Base-by-base conservation (phyloP, 2,797 vertebrate genomes). In the Takifugu ocellatus region DNA sequence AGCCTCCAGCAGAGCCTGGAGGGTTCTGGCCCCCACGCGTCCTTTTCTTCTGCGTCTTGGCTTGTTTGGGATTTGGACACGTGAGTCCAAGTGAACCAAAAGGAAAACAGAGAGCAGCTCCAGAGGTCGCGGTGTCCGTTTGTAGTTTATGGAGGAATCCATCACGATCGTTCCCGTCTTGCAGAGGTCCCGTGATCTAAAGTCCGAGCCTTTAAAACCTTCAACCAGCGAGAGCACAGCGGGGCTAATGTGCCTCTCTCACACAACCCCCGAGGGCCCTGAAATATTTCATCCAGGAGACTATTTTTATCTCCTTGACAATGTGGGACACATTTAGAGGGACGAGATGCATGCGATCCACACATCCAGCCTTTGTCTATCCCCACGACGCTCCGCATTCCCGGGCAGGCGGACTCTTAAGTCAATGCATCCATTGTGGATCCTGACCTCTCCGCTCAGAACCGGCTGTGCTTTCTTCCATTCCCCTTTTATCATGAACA, bases 251-350 rank as follows among this genome's bases (percentile, higher is more conserved):
- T 59, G 48, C 51, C 47, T 59, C 63, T 61, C 45, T 61, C 50
- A 1, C 54, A 24, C 51, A 52, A 31, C 49, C 80, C 80, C 71
- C 6, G 5, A 59, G 53, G 66, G 68, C 68, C 26, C 44, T 21
- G 15, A 68, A 75, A 77, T 66, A 36, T 70, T 81, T 64, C 72
- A 73, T 77, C 61, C 45, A 1, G n/a, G 24, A 33, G 2, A 29
- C 78, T 85, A 82, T 80, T 76, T 84, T 72, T 77, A 87, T 79
- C 60, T 1, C 53, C 59, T 55, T 58, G 67, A 72, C 56, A 46
- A 46, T 54, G 64, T 48, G 66, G 55, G 72, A 72, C 46, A 5
- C 63, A 36, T 82, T 71, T 33, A 70, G 71, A 64, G 56, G 43
- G 63, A 79, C 17, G 54, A 31, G 63, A 80, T 25, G 54, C 60